Evolutionary conservation across 2,888 invertebrate genomes (phyloP).

Genomic region (Piscicola geometra): DNA sequence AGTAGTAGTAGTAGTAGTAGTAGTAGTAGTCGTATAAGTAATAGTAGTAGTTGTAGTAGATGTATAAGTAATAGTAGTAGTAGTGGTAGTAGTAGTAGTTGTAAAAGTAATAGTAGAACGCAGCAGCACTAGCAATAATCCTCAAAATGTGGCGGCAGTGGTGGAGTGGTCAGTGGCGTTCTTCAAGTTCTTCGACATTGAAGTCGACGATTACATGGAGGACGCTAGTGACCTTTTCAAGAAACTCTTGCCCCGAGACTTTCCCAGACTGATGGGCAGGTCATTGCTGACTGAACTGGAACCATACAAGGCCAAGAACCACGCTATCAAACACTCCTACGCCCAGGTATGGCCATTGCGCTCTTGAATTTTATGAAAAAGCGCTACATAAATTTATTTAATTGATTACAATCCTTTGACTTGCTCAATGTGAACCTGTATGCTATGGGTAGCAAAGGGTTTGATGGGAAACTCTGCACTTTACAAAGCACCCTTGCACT

Average conservation of each 20-base stretch:
- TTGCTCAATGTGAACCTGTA: no score
- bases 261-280: slow-evolving; percentile 20
- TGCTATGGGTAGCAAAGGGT: no score
- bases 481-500: background rate
- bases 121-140: no score
- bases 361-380: no score
- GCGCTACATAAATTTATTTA: no score
- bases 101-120: no score
- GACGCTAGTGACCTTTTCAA: background rate
- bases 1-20: slow-evolving; percentile 13
- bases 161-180: slow-evolving; percentile 21
- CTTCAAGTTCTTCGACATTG: slow-evolving; percentile 28
- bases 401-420: no score
- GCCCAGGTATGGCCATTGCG: slow-evolving; percentile 8
- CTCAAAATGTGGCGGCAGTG: slow-evolving; percentile 9
- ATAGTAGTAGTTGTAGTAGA: no score
- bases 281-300: background rate
- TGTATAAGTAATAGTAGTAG: no score
- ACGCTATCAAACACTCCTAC: slow-evolving; percentile 4
- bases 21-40: background rate
- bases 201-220: slow-evolving; percentile 12
- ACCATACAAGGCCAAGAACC: slow-evolving; percentile 13
- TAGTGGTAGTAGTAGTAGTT: no score
- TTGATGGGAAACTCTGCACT: no score
- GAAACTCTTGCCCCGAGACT: slow-evolving; percentile 14